These are phyloP conservation scores for Nycticebus coucang DNA, from an alignment of 2,113 vertebrate species.

Conservation along the genomic window DNA sequence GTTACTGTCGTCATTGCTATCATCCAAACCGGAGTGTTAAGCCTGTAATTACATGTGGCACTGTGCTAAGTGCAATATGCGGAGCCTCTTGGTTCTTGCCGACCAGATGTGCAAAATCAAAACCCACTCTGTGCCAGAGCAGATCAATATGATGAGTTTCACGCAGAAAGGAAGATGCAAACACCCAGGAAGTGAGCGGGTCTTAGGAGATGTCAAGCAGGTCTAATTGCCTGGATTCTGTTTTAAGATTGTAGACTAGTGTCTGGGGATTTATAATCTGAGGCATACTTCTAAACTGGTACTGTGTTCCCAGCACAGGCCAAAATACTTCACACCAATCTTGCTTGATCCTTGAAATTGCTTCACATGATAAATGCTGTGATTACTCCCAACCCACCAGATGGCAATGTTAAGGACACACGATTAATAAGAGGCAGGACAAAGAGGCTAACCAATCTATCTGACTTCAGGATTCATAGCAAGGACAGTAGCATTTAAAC, in stretches of 20 bases:
- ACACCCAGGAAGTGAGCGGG: not conserved
- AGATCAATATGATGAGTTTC: not conserved
- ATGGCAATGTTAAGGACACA: not conserved
- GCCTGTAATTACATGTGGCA: conserved; percentile 51
- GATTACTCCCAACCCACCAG: not conserved
- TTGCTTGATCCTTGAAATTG: not conserved
- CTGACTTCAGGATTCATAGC: not conserved
- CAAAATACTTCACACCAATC: not conserved
- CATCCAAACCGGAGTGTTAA: conserved; percentile 62
- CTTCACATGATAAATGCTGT: not conserved
- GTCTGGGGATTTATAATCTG: not conserved
- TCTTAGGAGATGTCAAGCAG: not conserved
- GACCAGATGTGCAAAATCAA: conserved; percentile 55
- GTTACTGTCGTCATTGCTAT: conserved; percentile 59
- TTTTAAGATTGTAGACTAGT: not conserved
- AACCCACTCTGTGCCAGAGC: not conserved
- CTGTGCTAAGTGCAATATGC: conserved; percentile 35
- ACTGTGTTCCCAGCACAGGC: not conserved
- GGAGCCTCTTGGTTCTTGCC: conserved; percentile 27
- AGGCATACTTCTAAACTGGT: not conserved
- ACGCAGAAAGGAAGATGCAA: not conserved
- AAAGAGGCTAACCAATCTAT: not conserved
- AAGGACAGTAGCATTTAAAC: not conserved
- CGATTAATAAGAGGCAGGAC: not conserved
- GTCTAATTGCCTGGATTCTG: not conserved